These are phyloP conservation scores for Agriopis leucophaearia DNA, from an alignment of 2,888 invertebrate genomes.

Conservation along the genomic window DNA sequence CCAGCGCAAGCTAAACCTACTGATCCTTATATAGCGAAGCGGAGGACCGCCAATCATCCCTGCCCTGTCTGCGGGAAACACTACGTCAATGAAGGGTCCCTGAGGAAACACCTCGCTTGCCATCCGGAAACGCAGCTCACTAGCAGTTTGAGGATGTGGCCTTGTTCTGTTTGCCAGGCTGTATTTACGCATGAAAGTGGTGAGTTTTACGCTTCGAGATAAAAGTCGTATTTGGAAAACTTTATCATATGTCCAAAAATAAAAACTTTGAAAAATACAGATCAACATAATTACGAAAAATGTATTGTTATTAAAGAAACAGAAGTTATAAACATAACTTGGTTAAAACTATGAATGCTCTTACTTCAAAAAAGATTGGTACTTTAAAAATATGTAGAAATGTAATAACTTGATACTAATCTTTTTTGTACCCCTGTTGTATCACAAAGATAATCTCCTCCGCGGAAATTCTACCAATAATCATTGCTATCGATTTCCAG, in stretches of 20 bases:
- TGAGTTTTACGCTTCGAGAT: slow-evolving; percentile 65
- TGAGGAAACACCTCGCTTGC: slow-evolving; percentile 96
- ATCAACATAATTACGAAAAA: no score
- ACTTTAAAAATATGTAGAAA: no score
- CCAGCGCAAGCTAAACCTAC: slow-evolving; percentile 86
- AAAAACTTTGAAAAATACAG: not conserved
- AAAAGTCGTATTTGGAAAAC: not conserved
- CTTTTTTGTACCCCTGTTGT: no score
- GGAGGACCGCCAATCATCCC: slow-evolving; percentile 97
- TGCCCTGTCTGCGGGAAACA: slow-evolving; percentile 98
- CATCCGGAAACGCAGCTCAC: slow-evolving; percentile 97
- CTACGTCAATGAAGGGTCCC: slow-evolving; percentile 97
- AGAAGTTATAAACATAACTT: not conserved
- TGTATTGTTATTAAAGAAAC: not conserved
- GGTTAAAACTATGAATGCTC: no score
- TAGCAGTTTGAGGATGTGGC: slow-evolving; percentile 97
- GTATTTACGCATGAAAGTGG: slow-evolving; percentile 98
- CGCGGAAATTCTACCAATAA: not conserved
- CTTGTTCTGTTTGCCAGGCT: slow-evolving; percentile 97
- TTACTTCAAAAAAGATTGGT: no score
- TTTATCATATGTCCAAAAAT: not conserved
- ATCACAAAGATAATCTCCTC: not conserved
- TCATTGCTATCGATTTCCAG: slow-evolving; percentile 81
- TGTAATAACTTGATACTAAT: not conserved
- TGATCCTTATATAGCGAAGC: slow-evolving; percentile 96